phyloP scores from a whole-genome alignment of 2,888 invertebrate genomes.

The Omphaloscelis lunosa region DNA sequence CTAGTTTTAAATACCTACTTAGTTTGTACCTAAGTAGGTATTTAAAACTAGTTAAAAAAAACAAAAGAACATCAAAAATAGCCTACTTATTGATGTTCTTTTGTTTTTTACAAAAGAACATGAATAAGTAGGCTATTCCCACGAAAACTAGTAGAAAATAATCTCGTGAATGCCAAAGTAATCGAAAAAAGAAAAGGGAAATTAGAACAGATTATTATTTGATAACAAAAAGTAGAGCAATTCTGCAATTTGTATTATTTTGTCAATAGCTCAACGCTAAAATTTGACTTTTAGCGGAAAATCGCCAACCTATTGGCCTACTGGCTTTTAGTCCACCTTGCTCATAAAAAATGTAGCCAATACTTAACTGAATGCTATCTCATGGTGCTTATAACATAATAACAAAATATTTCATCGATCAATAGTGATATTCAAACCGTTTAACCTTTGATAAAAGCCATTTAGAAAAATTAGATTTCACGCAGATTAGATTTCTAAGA shows the following conservation, averaged over 20 bases:
- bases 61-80: too few relatives aligned
- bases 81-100: constrained; percentile 18
- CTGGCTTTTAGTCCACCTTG: background rate
- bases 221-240: constrained; percentile 31
- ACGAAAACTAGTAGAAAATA: constrained; percentile 25
- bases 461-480: constrained; percentile 86
- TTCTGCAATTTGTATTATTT: constrained; percentile 3
- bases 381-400: constrained; percentile 30
- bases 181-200: constrained; percentile 37
- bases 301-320: constrained; percentile 42
- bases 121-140: too few relatives aligned
- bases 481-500: constrained; percentile 77
- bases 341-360: constrained; percentile 33
- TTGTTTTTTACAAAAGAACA: too few relatives aligned
- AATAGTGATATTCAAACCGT: constrained; percentile 50
- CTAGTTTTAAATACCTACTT: too few relatives aligned
- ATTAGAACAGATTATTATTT: constrained; percentile 49
- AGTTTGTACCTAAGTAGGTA: background rate
- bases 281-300: constrained; percentile 15
- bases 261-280: background rate
- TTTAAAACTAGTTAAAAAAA: background rate
- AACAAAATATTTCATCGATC: constrained; percentile 32
- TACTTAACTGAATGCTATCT: constrained; percentile 9
- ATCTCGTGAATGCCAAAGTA: constrained; percentile 41
- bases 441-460: constrained; percentile 76